Evolutionary conservation across 2,888 invertebrate species (phyloP).

Genomic region (Pocota personata): DNA sequence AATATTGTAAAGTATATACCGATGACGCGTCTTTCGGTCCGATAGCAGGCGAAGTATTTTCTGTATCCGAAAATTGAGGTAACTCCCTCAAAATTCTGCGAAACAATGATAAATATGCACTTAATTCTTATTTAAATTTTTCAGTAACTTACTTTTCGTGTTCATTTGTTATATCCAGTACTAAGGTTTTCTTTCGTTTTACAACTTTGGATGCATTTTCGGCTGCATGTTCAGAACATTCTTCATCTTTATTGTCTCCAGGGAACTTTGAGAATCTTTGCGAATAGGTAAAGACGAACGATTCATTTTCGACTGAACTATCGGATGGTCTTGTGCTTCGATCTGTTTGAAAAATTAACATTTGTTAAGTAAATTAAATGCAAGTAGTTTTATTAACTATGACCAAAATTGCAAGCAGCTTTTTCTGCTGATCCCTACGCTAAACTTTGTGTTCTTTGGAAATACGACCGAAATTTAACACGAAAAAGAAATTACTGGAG

Average conservation of each 20-base stretch:
- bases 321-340: conserved; percentile 84
- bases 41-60: conserved; percentile 82
- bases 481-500: too few relatives aligned
- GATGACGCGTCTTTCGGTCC: conserved; percentile 81
- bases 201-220: conserved; percentile 83
- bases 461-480: too few relatives aligned
- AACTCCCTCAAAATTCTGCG: conserved; percentile 79
- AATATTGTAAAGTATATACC: conserved; percentile 67
- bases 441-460: too few relatives aligned
- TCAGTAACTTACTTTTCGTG: conserved; percentile 81
- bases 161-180: conserved; percentile 80
- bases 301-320: conserved; percentile 85
- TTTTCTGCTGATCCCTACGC: too few relatives aligned
- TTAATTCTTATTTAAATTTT: neutral
- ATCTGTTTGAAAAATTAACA: conserved; percentile 76
- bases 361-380: too few relatives aligned
- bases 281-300: conserved; percentile 84
- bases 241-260: conserved; percentile 76
- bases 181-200: conserved; percentile 84
- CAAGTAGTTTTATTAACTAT: too few relatives aligned
- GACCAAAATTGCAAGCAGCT: too few relatives aligned
- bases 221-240: conserved; percentile 49
- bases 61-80: conserved; percentile 82
- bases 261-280: conserved; percentile 85
- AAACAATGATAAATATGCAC: neutral